Evolutionary conservation across 2,113 vertebrate species (phyloP), one percentile per base, ranked within the genome.

Genomic region (Elephantulus edwardii): DNA sequence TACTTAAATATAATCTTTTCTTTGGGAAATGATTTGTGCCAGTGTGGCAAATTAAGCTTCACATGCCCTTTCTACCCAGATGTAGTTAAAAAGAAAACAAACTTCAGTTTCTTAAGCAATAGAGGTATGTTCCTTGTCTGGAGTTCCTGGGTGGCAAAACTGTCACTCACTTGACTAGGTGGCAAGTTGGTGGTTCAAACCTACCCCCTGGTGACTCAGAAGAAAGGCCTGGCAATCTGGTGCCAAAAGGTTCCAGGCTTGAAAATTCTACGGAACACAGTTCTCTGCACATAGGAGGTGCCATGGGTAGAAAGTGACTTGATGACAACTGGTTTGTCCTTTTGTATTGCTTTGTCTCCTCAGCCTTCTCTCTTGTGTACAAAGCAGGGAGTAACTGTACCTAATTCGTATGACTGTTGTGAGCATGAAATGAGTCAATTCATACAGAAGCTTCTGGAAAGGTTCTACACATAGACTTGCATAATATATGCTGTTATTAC

Each of bases 11-110:
- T 2, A 71, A 50, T 8, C 76, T 93, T 92, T 91, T 68, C 71
- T 86, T 56, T 72, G 44, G 84, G 83, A 30, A 95, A 88, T 48
- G n/a, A 54, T 88, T 68, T 28, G 38, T 77, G 46, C 38, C 16
- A 70, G 71, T 75, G 8, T 28, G 26, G 11, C 46, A 88, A 81
- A 56, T 24, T 84, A 82, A 92, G 85, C 28, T 64, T 62, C n/a
- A n/a, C 5, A 3, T 44, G 35, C 30, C 62, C 11, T 75, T 91
- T 92, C 83, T 91, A 71, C 71, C 22, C 11, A 20, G 52, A 88
- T 72, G 79, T 66, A 86, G 26, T 74, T 62, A 93, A 92, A 83
- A 85, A 79, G 54, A n/a, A 87, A 88, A 62, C 40, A 35, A 40
- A 38, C 22, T 72, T 72, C 33, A 77, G 40, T 48, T 83, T 83